Evolutionary conservation across 2,888 invertebrate genomes (phyloP).

Genomic region (Lordiphosa fenestrarum): DNA sequence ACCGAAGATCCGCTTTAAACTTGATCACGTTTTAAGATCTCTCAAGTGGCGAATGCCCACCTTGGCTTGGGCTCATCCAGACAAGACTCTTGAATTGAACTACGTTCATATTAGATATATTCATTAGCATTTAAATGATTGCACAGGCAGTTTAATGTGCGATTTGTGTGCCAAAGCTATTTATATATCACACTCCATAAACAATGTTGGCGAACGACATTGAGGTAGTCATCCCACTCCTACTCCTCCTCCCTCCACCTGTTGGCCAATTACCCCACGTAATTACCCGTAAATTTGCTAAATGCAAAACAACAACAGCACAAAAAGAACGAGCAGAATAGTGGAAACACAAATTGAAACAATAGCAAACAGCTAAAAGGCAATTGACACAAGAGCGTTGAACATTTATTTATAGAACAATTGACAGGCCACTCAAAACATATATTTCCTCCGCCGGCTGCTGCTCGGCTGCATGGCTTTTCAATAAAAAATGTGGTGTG

Average conservation of each 20-base stretch:
- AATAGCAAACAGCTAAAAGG: conserved; percentile 28
- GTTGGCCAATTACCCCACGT: conserved; percentile 34
- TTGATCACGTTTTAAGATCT: conserved; percentile 3
- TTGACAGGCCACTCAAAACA: conserved; percentile 55
- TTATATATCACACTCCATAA: conserved; percentile 26
- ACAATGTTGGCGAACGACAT: conserved; percentile 33
- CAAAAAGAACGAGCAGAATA: conserved; percentile 6
- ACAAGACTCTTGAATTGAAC: conserved; percentile 11
- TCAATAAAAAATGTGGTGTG: conserved; percentile 46
- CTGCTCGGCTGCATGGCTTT: conserved; percentile 33
- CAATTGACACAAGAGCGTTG: conserved; percentile 17
- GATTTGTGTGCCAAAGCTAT: conserved; percentile 52
- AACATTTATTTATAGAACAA: conserved; percentile 66
- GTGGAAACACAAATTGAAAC: conserved; percentile 44
- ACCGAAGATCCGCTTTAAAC: too few species aligned
- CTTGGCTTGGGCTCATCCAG: conserved; percentile 22
- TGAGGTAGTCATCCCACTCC: conserved; percentile 4
- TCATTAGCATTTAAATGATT: conserved; percentile 63
- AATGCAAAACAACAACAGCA: conserved; percentile 4
- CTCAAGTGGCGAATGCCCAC: conserved; percentile 18
- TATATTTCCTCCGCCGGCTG: conserved; percentile 10
- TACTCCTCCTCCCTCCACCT: too few species aligned
- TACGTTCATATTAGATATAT: conserved; percentile 46
- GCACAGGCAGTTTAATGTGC: conserved; percentile 48
- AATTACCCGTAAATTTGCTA: conserved; percentile 35